phyloP scores from a whole-genome alignment of 2,888 invertebrate genomes.

The Phrixothrix hirtus region DNA sequence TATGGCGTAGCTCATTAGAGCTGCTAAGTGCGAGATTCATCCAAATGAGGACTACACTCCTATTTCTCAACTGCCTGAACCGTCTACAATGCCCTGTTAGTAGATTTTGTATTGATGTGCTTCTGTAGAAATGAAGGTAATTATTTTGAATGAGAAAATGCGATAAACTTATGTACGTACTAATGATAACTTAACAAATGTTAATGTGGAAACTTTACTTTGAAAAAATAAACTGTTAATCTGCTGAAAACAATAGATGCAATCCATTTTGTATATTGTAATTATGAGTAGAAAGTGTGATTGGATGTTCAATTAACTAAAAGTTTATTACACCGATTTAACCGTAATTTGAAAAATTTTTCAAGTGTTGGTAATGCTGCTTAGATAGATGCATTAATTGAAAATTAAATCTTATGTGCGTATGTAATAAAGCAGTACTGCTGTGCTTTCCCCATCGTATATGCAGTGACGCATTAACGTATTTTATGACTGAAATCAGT shows the following conservation, averaged over 20 bases:
- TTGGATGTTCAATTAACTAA: no score
- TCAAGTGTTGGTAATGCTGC: no score
- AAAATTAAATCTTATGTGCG: no score
- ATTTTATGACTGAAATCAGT: constrained; percentile 27
- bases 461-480: constrained; percentile 26
- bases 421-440: constrained; percentile 29
- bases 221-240: no score
- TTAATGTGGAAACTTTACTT: not conserved
- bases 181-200: constrained; percentile 9
- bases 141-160: constrained; percentile 23
- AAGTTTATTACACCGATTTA: no score
- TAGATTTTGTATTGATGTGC: constrained; percentile 31
- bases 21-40: constrained; percentile 30
- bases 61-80: constrained; percentile 14
- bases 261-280: no score
- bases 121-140: constrained; percentile 31
- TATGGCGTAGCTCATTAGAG: constrained; percentile 37
- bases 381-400: no score
- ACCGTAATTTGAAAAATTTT: no score
- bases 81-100: constrained; percentile 16
- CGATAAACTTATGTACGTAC: no score
- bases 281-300: no score
- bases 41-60: constrained; percentile 26
- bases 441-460: constrained; percentile 19
- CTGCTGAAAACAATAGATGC: no score